These are phyloP conservation scores for Acromyrmex charruanus DNA, from an alignment of 1,140 invertebrate genomes.

Conservation along the genomic window DNA sequence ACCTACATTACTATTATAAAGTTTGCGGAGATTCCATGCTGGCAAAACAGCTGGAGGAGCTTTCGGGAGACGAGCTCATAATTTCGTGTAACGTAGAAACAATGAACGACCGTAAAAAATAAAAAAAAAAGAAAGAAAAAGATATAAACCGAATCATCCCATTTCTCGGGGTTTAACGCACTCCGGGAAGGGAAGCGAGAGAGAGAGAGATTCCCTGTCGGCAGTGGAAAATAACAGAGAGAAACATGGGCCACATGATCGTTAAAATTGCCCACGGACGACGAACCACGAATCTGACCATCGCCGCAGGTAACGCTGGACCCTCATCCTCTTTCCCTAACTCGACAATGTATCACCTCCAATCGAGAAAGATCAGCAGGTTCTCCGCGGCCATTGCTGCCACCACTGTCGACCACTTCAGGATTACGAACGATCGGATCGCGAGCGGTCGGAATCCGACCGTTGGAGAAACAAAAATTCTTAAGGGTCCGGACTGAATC, in stretches of 20 bases:
- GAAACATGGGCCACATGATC: constrained; percentile 51
- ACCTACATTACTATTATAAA: background rate
- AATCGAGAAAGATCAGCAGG: constrained; percentile 3
- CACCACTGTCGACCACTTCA: background rate
- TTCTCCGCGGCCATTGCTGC: background rate
- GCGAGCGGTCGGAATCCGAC: constrained; percentile 68
- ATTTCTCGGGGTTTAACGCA: constrained; percentile 45
- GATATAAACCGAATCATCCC: constrained; percentile 1
- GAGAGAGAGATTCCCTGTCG: constrained; percentile 47
- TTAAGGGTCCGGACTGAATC: constrained; percentile 26
- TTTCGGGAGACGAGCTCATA: constrained; percentile 8
- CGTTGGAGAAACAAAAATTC: constrained; percentile 46
- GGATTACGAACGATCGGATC: constrained; percentile 73
- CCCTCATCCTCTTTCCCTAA: background rate
- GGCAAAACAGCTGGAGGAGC: background rate
- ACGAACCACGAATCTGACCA: constrained; percentile 20
- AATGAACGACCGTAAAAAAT: constrained; percentile 39
- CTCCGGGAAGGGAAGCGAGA: background rate
- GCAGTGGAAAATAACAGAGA: constrained; percentile 68
- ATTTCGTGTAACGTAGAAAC: constrained; percentile 12
- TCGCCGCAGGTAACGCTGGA: constrained; percentile 32
- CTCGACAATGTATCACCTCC: constrained; percentile 25
- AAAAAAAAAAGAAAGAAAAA: background rate
- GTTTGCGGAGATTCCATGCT: background rate
- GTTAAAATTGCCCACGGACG: constrained; percentile 65